These are phyloP conservation scores for Diplodus sargus DNA, from an alignment of 2,797 vertebrate genomes.

Conservation along the genomic window DNA sequence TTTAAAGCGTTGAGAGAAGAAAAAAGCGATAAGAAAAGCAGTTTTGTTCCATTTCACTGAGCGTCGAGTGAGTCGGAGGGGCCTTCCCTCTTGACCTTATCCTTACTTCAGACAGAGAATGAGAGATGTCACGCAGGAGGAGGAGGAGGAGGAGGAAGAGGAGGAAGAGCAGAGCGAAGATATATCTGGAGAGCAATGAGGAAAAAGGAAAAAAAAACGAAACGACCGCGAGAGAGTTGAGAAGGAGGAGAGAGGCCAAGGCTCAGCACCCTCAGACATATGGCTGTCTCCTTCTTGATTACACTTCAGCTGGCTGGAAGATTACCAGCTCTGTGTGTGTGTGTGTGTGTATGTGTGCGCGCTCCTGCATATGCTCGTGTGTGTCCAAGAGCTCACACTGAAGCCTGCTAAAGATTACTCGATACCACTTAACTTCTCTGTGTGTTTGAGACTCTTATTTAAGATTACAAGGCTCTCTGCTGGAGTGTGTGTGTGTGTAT, in stretches of 20 bases:
- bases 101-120: not conserved
- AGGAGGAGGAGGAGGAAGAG: not conserved
- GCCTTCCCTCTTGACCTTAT: not conserved
- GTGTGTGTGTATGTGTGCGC: constrained; percentile 35
- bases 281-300: constrained; percentile 84
- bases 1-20: not conserved
- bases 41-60: not conserved
- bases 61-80: constrained; percentile 1
- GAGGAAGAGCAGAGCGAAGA: not conserved
- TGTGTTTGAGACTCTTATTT: constrained; percentile 51
- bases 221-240: constrained; percentile 28
- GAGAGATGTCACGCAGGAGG: not conserved
- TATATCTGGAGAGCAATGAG: not conserved
- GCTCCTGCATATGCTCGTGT: constrained; percentile 67
- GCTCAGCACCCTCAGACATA: constrained; percentile 83
- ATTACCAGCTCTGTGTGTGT: constrained; percentile 78
- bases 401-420: constrained; percentile 67
- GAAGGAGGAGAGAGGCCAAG: constrained; percentile 69
- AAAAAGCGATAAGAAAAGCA: not conserved
- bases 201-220: not conserved
- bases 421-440: constrained; percentile 60
- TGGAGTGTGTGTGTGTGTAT: constrained; percentile 15
- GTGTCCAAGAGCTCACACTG: constrained; percentile 58
- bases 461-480: constrained; percentile 58
- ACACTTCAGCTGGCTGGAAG: constrained; percentile 84